Evolutionary conservation across 2,888 invertebrate genomes (phyloP).

Genomic region (Abscondita cerata): DNA sequence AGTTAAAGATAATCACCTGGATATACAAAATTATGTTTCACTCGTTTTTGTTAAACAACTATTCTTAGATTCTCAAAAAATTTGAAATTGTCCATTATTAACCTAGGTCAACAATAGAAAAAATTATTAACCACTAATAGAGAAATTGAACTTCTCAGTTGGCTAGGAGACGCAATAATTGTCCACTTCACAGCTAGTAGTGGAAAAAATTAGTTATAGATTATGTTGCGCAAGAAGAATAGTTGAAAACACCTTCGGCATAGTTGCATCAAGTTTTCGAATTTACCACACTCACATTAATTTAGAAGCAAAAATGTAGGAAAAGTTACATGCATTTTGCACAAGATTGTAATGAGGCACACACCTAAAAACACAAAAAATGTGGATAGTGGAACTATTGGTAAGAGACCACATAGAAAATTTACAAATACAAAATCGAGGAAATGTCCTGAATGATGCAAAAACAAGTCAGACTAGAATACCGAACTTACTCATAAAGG

Average conservation of each 20-base stretch:
- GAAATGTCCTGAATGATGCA: neutral
- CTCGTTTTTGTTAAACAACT: too few species aligned
- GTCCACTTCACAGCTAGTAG: too few species aligned
- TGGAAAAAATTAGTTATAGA: too few species aligned
- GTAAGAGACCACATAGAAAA: conserved; percentile 25
- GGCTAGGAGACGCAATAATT: too few species aligned
- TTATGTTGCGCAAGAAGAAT: too few species aligned
- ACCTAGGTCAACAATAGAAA: too few species aligned
- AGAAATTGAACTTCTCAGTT: too few species aligned
- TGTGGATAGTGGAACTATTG: conserved; percentile 19
- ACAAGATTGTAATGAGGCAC: conserved; percentile 23
- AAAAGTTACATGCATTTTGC: conserved; percentile 33
- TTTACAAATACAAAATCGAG: conserved; percentile 13
- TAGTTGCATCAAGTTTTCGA: conserved; percentile 32
- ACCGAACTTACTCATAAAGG: neutral
- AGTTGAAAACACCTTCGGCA: too few species aligned
- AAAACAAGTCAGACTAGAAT: neutral
- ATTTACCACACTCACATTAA: conserved; percentile 33
- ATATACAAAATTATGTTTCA: too few species aligned
- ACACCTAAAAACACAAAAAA: conserved; percentile 22
- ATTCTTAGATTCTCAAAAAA: too few species aligned
- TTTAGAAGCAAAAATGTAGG: conserved; percentile 37
- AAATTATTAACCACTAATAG: too few species aligned
- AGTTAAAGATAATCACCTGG: conserved; percentile 23
- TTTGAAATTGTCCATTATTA: too few species aligned